Conservation (phyloP, 2,113 vertebrate species). For the Lophotis ruficrista region DNA sequence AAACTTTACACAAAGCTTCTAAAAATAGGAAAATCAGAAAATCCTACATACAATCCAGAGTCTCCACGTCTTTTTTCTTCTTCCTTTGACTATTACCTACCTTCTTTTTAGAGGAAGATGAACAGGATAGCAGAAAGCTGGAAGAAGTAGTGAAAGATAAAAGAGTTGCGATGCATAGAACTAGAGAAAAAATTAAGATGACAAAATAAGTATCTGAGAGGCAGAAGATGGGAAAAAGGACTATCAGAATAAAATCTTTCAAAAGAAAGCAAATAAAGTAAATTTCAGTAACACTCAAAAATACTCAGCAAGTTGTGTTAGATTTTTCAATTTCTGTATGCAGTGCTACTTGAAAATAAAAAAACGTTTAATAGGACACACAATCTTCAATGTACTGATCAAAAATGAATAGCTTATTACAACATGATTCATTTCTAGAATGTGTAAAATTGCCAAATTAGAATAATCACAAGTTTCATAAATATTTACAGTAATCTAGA, state of each 20-base stretch:
- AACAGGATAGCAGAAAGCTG: conserved; percentile 47
- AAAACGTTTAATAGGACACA: rapidly evolving
- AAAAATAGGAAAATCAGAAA: neutral
- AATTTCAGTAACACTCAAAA: neutral
- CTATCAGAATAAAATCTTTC: neutral
- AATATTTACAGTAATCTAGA: neutral
- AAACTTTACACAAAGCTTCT: neutral
- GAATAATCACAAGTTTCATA: neutral
- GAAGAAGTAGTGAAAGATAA: conserved; percentile 44
- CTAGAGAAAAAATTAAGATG: neutral
- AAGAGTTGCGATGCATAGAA: conserved; percentile 14
- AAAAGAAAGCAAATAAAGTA: neutral
- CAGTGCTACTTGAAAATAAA: neutral
- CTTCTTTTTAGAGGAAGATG: conserved; percentile 55
- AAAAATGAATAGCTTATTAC: neutral
- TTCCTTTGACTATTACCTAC: conserved; percentile 49
- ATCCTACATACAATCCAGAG: neutral
- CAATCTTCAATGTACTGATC: neutral
- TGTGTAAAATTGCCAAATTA: neutral
- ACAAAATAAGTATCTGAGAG: conserved; percentile 15
- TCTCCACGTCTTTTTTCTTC: neutral
- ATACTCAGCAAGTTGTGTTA: neutral
- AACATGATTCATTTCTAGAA: neutral
- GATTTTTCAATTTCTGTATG: neutral
- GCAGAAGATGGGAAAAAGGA: neutral